phyloP scores from a whole-genome alignment of 2,888 invertebrate genomes.

The Megamerina dolium region DNA sequence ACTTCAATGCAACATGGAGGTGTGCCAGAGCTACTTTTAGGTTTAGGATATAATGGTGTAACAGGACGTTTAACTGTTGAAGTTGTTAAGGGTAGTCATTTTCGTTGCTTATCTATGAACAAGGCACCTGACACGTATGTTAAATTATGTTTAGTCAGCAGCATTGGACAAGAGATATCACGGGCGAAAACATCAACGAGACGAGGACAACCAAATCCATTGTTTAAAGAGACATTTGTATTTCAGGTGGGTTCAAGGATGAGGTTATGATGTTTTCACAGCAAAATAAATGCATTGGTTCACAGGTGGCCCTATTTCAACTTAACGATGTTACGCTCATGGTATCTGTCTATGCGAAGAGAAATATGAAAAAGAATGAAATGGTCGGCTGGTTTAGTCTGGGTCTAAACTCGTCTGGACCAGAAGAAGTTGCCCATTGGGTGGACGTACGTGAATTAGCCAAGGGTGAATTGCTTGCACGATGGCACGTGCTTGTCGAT shows the following conservation, averaged over 20 bases:
- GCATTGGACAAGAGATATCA: conserved; percentile 88
- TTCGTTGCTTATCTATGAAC: conserved; percentile 68
- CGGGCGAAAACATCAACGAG: conserved; percentile 88
- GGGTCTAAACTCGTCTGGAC: conserved; percentile 85
- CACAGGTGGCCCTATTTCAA: conserved; percentile 87
- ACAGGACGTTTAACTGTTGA: conserved; percentile 91
- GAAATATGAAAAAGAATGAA: conserved; percentile 88
- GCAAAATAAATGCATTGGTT: not conserved
- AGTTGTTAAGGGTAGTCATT: conserved; percentile 64
- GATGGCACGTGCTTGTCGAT: conserved; percentile 87
- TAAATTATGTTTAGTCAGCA: conserved; percentile 84
- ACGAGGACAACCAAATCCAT: conserved; percentile 89
- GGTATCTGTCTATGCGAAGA: conserved; percentile 88
- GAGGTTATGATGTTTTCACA: too few relatives aligned
- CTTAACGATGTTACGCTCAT: conserved; percentile 90
- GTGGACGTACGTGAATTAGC: conserved; percentile 82
- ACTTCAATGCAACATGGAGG: conserved; percentile 87
- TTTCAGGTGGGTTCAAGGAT: conserved; percentile 72
- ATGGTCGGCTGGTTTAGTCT: conserved; percentile 97
- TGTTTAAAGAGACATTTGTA: conserved; percentile 93
- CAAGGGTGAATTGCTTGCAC: conserved; percentile 83
- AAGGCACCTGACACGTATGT: conserved; percentile 91
- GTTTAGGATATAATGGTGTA: conserved; percentile 86
- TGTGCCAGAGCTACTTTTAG: conserved; percentile 82
- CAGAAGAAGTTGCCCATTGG: conserved; percentile 90